These are phyloP conservation scores for Drosophila leontia DNA, from an alignment of 1,140 invertebrate genomes.

Conservation along the genomic window DNA sequence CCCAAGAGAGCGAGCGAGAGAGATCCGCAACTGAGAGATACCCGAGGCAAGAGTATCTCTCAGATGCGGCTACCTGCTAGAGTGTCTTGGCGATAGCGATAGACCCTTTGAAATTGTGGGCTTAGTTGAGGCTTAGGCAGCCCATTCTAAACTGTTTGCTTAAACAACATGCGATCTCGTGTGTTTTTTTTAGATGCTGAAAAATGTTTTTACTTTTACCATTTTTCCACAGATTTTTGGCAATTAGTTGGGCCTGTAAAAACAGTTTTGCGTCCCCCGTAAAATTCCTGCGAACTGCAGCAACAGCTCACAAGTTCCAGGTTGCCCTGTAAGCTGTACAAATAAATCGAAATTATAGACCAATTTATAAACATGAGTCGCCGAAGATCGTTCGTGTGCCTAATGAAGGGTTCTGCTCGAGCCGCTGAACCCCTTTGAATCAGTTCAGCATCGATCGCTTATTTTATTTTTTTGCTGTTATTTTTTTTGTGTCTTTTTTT, in stretches of 20 bases:
- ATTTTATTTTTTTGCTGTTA: conserved; percentile 18
- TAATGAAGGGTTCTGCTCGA: conserved; percentile 75
- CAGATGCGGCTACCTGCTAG: conserved; percentile 47
- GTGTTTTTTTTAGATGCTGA: conserved; percentile 58
- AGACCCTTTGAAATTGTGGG: conserved; percentile 48
- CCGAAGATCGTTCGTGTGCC: conserved; percentile 60
- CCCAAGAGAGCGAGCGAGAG: not conserved
- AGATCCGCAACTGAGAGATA: not conserved
- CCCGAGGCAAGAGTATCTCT: conserved; percentile 10
- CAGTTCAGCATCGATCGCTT: conserved; percentile 32
- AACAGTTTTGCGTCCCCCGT: conserved; percentile 44
- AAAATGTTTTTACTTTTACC: conserved; percentile 39
- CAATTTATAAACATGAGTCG: conserved; percentile 84
- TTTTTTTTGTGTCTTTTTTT: conserved; percentile 5
- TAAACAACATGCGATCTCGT: conserved; percentile 49
- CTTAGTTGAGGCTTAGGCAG: conserved; percentile 57
- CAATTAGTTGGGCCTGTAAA: conserved; percentile 73
- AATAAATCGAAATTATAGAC: conserved; percentile 82
- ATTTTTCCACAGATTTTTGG: conserved; percentile 67
- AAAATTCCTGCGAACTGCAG: conserved; percentile 31
- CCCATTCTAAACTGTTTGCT: conserved; percentile 64
- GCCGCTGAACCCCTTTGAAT: conserved; percentile 49
- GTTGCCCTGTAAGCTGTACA: conserved; percentile 64
- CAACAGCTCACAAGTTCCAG: not conserved
- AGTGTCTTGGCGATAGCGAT: conserved; percentile 42